Percentiles rank a stretch among this genome's conserved stretches.
phyloP scores from a whole-genome alignment of 1,140 invertebrate genomes.

The Diabrotica virgifera region DNA sequence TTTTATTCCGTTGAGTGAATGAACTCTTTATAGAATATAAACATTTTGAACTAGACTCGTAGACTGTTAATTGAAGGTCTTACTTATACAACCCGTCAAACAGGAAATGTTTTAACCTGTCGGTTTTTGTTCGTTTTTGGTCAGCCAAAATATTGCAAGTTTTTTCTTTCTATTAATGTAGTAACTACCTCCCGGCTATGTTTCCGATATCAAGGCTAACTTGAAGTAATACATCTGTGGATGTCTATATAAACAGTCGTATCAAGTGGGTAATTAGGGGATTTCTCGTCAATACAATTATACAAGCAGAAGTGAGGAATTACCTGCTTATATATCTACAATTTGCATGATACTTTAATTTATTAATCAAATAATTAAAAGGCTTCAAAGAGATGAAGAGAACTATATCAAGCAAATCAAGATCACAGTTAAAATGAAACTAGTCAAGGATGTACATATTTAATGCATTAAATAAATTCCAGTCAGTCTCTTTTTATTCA shows the following conservation, averaged over 20 bases:
- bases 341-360: too few relatives aligned
- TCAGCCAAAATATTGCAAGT: constrained; percentile 25
- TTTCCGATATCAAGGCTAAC: constrained; percentile 16
- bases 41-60: not conserved
- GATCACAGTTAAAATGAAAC: too few relatives aligned
- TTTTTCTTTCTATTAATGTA: constrained; percentile 15
- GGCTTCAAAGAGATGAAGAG: too few relatives aligned
- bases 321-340: too few relatives aligned
- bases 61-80: not conserved
- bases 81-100: constrained; percentile 20
- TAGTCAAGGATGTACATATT: too few relatives aligned
- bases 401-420: too few relatives aligned
- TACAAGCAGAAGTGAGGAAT: too few relatives aligned
- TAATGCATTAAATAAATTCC: too few relatives aligned
- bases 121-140: constrained; percentile 21
- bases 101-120: constrained; percentile 21
- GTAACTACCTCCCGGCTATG: constrained; percentile 7
- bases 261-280: not conserved
- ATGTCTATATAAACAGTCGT: constrained; percentile 8
- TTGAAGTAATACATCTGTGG: constrained; percentile 7
- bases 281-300: too few relatives aligned
- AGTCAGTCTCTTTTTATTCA: too few relatives aligned
- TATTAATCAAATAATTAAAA: too few relatives aligned
- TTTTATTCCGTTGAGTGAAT: not conserved
- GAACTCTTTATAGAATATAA: not conserved